Evolutionary conservation across 37 sponge, comb jelly and placozoan genomes (phyloP), one percentile per base, ranked within the genome.

Genomic region (Halisarca cf. caerulea): DNA sequence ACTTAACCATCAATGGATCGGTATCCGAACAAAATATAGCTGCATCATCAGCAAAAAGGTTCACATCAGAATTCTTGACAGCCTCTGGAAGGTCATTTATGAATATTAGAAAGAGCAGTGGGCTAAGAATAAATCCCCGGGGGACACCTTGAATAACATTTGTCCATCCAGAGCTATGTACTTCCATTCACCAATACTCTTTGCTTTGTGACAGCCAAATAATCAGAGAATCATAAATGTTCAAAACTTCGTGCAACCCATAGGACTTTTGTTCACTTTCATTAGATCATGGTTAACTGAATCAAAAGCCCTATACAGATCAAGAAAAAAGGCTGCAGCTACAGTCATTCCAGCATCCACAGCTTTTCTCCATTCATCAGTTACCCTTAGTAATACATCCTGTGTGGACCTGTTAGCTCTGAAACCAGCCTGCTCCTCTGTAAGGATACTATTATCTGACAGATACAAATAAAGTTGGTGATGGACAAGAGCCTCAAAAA

Each of bases 291-390:
- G 80, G 51, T 86, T 66, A 17, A 86, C 60, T 21, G 53, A 40
- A 45, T 86, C 86, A 86, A 86, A 86, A 36, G 79, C 86, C 27
- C 42, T 86, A 35, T 66, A 61, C 34, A 86, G 66, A 57, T 86
- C 80, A 40, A 86, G 59, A 14, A 86, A 23, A 2, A 86, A 44
- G n/a, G n/a, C n/a, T 5, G 79, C 41, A 0, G 55, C 86, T 30
- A 86, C 86, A 86, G 33, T 32, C 59, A 35, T 17, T 3, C 85
- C 58, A 36, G 9, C 60, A 25, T 75, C 78, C 17, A 85, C 37
- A 33, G 85, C 85, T 25, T 23, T 75, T 39, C 55, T 77, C 77
- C 77, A 74, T 24, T 73, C 77, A 75, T 85, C 78, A 57, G 62
- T 41, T 61, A 61, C 62, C 23, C 61, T 51, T 33, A 77, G 37